Base-by-base conservation (phyloP, 2,797 vertebrate genomes). In the Smutsia temminckii region DNA sequence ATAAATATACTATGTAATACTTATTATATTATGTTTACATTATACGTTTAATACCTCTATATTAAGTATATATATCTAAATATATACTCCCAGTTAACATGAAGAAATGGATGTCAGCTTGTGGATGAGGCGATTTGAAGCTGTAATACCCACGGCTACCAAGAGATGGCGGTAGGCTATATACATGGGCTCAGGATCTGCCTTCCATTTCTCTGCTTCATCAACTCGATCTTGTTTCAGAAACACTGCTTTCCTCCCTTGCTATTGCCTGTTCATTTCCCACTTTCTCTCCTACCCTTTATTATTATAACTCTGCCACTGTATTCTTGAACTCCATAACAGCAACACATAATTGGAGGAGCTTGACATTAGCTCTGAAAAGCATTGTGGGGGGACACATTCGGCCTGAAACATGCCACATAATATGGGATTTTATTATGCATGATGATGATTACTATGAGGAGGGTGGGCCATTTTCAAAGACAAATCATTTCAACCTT, bases 361-460 rank as follows among this genome's bases (percentile, higher is more conserved):
- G 63, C 83, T 55, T 49, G 55, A 88, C 90, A 96, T 97, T 97
- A 97, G 97, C 96, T 97, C 95, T 69, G 90, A 91, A 96, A 97
- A 98, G 93, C 69, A 93, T 95, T 93, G 79, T 74, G 5, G 88
- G 42, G 85, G 93, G 72, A 96, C 83, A 91, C 83, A 55, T 95
- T 95, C 96, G 97, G 87, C 87, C 91, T 96, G 91, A 68, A 85
- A 77, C 46, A 27, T 53, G 37, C 68, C 78, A 53, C 27, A 69
- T 74, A 81, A 97, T 98, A 98, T 97, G 94, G 85, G 88, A 93
- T 93, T 97, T 95, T 97, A 97, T 96, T 96, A 49, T 59, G 93
- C 96, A 91, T 96, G 98, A 96, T 68, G 94, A 91, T 96, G 98
- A 97, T 92, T 96, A 94, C 95, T 97, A 77, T 96, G 93, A 78